These are phyloP conservation scores for Mellivora capensis DNA, from an alignment of 2,113 vertebrate species.

Conservation along the genomic window DNA sequence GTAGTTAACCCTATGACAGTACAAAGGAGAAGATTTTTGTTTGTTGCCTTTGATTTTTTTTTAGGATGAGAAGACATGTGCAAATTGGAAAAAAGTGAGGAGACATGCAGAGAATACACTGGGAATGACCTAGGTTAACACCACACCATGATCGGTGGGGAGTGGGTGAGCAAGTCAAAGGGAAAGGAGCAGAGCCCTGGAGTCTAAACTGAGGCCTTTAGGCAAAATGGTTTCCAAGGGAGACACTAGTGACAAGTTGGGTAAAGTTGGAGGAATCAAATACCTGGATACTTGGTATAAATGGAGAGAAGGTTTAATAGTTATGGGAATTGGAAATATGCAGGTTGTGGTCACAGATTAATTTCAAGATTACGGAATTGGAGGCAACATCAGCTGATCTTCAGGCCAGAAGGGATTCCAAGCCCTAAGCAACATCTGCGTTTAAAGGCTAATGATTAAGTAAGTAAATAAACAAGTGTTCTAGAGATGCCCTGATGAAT, in stretches of 20 bases:
- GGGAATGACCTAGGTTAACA: not conserved
- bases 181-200: not conserved
- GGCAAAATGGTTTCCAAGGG: not conserved
- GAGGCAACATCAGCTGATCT: not conserved
- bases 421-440: not conserved
- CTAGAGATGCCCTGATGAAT: not conserved
- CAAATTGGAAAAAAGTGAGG: not conserved
- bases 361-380: not conserved
- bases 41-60: not conserved
- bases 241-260: not conserved
- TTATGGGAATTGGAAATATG: not conserved
- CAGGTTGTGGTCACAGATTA: not conserved
- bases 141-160: rapidly evolving
- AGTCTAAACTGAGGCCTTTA: too few relatives aligned
- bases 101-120: not conserved
- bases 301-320: not conserved
- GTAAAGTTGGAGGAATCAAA: not conserved
- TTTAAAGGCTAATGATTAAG: not conserved
- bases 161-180: not conserved
- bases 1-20: not conserved
- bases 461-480: not conserved
- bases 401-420: not conserved
- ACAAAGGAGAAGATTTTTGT: not conserved
- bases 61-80: not conserved
- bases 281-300: not conserved